phyloP scores from a whole-genome alignment of 2,113 vertebrate genomes.

The Orcinus orca region DNA sequence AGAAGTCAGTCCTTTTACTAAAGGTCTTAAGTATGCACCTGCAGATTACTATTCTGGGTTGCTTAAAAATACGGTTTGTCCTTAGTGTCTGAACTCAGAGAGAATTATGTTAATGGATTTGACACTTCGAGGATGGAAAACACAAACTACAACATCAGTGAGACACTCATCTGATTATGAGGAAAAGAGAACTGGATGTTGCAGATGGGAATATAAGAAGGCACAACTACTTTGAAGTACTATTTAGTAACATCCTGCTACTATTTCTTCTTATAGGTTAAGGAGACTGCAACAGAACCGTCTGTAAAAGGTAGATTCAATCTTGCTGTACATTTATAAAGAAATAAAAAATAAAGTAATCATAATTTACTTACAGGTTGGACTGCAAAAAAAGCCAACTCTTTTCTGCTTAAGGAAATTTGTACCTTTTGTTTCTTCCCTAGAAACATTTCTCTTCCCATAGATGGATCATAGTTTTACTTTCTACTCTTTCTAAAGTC shows the following conservation, averaged over 20 bases:
- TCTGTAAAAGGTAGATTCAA: neutral
- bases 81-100: conserved; percentile 82
- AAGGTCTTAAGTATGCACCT: conserved; percentile 80
- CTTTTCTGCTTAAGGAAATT: neutral
- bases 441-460: neutral
- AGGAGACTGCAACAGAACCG: neutral
- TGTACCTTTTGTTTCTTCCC: neutral
- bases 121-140: conserved; percentile 54
- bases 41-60: conserved; percentile 84
- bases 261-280: neutral
- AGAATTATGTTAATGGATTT: conserved; percentile 69
- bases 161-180: neutral
- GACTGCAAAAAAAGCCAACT: neutral
- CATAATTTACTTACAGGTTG: neutral
- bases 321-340: neutral
- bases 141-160: neutral
- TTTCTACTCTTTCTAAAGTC: neutral
- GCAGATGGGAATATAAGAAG: neutral
- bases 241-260: neutral
- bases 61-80: conserved; percentile 88
- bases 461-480: neutral
- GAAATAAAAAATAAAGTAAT: neutral
- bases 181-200: neutral
- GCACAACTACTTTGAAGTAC: neutral
- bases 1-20: conserved; percentile 77